Base-by-base conservation (phyloP, 2,113 vertebrate species). In the Sylvietta virens region DNA sequence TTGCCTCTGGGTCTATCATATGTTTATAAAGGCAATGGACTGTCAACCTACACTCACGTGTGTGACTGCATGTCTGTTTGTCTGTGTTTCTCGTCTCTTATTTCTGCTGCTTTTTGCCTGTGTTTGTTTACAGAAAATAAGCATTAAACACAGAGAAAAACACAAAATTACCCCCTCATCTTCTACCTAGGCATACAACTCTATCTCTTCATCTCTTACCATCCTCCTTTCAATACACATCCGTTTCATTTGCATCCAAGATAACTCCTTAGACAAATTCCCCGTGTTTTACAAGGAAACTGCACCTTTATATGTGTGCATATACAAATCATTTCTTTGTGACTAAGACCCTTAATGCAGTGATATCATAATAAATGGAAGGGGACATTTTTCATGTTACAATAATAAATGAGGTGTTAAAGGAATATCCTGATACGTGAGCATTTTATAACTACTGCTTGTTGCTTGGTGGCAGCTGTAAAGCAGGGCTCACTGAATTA, bases 351-450 rank as follows among this genome's bases (percentile, higher is more conserved):
- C 50, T 96, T 95, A 92, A 89, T 64, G 33, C n/a, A 47, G 53
- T 70, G 76, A 79, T 82, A 80, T 47, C 79, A 47, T 84, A 97
- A 93, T 79, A 95, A 92, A 90, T 89, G 35, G 72, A 96, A 96
- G 61, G 86, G 62, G 80, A 88, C 57, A 73, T 96, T 97, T 97
- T 97, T 97, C 81, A 96, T 91, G 84, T 88, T 92, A 83, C 56
- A 81, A 30, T 96, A 95, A 97, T 88, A 97, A 96, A 96, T 91
- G 87, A 94, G 91, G 62, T 94, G 76, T 89, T 96, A 93, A 96
- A 96, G 88, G 79, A 94, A 96, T 91, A 96, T 92, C 72, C 82
- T 94, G 80, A 76, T 94, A 91, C 40, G 51, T 79, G 95, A 94
- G 86, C 95, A 96, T 92, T 97, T 97, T 90, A 44, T 96, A 97